Evolutionary conservation across 1,140 invertebrate genomes (phyloP).

Genomic region (Hetaerina americana): DNA sequence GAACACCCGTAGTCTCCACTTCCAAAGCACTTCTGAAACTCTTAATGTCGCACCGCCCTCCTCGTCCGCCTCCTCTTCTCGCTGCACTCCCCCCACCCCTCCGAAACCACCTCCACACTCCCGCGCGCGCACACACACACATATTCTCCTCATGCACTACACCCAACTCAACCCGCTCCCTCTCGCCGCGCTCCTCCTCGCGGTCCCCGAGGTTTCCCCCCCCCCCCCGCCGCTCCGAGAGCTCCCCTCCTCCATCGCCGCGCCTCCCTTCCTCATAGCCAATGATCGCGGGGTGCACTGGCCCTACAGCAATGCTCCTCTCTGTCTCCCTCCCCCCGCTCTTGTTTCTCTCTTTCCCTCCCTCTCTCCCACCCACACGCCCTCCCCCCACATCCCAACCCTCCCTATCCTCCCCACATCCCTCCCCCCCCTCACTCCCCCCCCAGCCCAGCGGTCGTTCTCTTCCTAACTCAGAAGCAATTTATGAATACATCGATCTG

Average conservation of each 20-base stretch:
- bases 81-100: too few species aligned
- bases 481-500: not conserved
- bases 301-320: conserved; percentile 8
- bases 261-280: not conserved
- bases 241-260: conserved; percentile 20
- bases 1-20: not conserved
- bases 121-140: too few species aligned
- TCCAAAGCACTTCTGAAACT: too few species aligned
- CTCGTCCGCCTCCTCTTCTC: too few species aligned
- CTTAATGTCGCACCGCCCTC: too few species aligned
- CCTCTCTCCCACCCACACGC: not conserved
- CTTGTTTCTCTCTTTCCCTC: not conserved
- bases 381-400: conserved; percentile 9
- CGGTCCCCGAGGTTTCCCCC: too few species aligned
- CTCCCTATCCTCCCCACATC: too few species aligned
- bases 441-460: conserved; percentile 11
- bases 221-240: too few species aligned
- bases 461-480: not conserved
- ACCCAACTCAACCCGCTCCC: too few species aligned
- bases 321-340: conserved; percentile 2
- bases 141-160: too few species aligned
- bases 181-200: too few species aligned
- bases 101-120: too few species aligned
- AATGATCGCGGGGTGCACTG: not conserved
- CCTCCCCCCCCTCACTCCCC: conserved; percentile 5